Evolutionary conservation across 2,888 invertebrate genomes (phyloP), one percentile per base, ranked within the genome.

Genomic region (Tuta absoluta): DNA sequence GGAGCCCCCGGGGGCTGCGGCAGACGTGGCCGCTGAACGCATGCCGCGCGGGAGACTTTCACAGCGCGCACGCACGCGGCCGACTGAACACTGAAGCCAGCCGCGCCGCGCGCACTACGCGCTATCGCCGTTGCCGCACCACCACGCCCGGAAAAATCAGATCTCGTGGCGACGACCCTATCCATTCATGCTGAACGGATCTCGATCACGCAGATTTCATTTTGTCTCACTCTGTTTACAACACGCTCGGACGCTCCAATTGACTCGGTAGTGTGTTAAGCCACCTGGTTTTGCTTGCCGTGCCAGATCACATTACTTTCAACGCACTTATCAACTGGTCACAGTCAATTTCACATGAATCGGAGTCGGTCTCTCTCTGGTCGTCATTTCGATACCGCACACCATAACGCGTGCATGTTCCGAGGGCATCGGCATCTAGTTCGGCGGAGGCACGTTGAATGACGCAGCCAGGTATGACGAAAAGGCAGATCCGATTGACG

Each of bases 1-100:
- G 65, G 76, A 51, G 21, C 68, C 72, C 28, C 72, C 67, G 53
- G 68, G 74, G 62, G 74, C 63, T 33, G 77, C 70, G 68, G 79
- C 67, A 66, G 79, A 71, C 72, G 79, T 73, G 76, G 81, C 75
- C 68, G 83, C 73, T 67, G 88, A 78, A 75, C 89, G 90, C 90
- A 89, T 90, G 77, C 71, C 81, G 81, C 84, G 82, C 80, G 77
- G 75, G 85, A 86, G 85, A 87, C 84, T 89, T 83, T 86, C 87
- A 84, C 90, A 81, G 88, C 87, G 88, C 89, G 89, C 89, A 87
- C 88, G 90, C 91, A 89, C 86, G 79, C 86, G 83, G 73, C 75
- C 81, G 81, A 89, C 90, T 89, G 90, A 89, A 82, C 41, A 12
- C 41, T 12, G 41, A 12, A 41, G 41, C 45, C n/a, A 17, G n/a